Evolutionary conservation across 2,797 vertebrate genomes (phyloP), one percentile per base, ranked within the genome.

Genomic region (Tragopan temminckii): DNA sequence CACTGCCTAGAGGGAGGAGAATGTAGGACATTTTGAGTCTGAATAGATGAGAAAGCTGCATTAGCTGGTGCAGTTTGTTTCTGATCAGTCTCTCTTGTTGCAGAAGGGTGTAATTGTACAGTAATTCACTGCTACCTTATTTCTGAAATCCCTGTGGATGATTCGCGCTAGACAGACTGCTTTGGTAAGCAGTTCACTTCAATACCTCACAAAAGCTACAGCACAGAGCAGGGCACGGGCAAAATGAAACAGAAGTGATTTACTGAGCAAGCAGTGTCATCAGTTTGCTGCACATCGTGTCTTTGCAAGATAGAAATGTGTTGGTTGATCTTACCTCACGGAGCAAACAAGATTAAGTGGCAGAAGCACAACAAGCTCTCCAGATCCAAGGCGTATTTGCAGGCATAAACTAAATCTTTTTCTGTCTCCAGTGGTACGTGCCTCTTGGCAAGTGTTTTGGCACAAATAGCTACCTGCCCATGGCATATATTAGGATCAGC

Each of bases 171-270:
- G 83, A 61, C 90, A 91, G 89, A 88, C 93, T 97, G 96, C 96
- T 96, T 94, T 89, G 59, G 75, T 96, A 95, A 95, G 95, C 96
- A 96, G 80, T 91, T 95, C 62, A 35, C 90, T 97, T 96, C 94
- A 95, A 14, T 95, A n/a, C 50, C 35, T 95, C 71, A 93, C 86
- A 96, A 94, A 94, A 93, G 81, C 93, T 76, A 55, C 67, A 81
- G 62, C 93, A 42, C 76, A 50, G 80, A 94, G 70, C 72, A 91
- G 89, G 72, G 43, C 0, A 7, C 90, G 86, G 82, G 72, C 87
- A 91, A 81, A 95, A 88, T 53, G 85, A 88, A 95, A 82, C 87
- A 81, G 92, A 79, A 96, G 88, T 90, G 86, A 95, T 95, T 94
- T 88, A 87, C 94, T 94, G 94, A 95, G 82, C 88, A 95, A 95